phyloP scores from a whole-genome alignment of 53 echinoderm and acorn worm genomes.

The Arbacia lixula region DNA sequence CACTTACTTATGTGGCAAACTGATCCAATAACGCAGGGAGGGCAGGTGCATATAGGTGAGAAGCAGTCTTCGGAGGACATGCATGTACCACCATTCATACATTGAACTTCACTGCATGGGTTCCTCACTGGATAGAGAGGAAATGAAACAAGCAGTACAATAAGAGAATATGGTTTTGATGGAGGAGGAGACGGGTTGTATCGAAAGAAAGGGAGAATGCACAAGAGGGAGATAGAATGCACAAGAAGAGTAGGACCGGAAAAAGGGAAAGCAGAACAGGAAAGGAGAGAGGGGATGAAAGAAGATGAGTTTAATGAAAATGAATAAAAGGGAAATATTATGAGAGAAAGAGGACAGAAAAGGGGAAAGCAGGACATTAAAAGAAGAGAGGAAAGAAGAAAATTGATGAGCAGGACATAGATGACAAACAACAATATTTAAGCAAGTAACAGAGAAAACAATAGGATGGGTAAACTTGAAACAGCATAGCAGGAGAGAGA shows the following conservation, averaged over 20 bases:
- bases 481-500: too few species aligned
- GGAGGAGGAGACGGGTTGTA: too few species aligned
- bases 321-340: neutral
- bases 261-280: neutral
- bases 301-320: neutral
- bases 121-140: conserved; percentile 2
- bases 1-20: too few species aligned
- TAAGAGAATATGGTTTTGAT: too few species aligned
- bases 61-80: conserved; percentile 10
- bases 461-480: too few species aligned
- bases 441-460: neutral
- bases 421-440: neutral
- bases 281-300: neutral
- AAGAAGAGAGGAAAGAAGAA: neutral
- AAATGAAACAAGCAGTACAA: neutral
- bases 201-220: too few species aligned
- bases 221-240: neutral
- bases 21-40: conserved; percentile 14
- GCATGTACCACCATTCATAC: conserved; percentile 75
- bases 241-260: neutral
- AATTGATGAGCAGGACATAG: neutral
- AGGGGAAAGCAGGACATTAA: neutral
- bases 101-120: conserved; percentile 56
- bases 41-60: neutral
- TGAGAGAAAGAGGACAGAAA: neutral